Base-by-base conservation (phyloP, 1,140 invertebrate genomes). In the Papilio aristodemus region DNA sequence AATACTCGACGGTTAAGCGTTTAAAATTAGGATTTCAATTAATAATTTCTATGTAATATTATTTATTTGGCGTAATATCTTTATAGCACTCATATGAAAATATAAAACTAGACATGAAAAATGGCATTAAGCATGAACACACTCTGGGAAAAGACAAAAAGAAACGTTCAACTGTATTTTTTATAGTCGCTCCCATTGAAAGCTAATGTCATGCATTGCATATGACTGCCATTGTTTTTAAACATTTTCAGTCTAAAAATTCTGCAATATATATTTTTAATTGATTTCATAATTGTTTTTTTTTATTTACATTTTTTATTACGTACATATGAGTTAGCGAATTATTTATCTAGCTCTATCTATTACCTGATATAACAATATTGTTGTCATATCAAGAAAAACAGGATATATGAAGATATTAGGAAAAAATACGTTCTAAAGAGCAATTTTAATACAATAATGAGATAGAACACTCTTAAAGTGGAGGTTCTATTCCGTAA, bases 201-300 rank as follows among this genome's bases (percentile, higher is more conserved):
- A 32, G 38, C 9, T 62, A 60, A 60, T 60, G 58, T 60, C 32
- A 27, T 36, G 14, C 14, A n/a, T 36, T 60, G 58, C 58, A 60
- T 36, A 36, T 60, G 58, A 60, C 58, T 60, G 58, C 58, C 38
- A 60, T 60, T 60, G 58, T 60, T 60, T 60, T 39, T 38, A 36
- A 60, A 38, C 58, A 36, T 60, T 38, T 60, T 10, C 58, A 60
- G 58, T 60, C 36, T 60, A 38, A 19, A 50, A 60, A 60, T 60
- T 60, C 32, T 38, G 22, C 19, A 50, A 11, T 8, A 4, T 10
- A 9, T 14, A 14, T 41, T 19, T 46, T 46, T 19, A n/a, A n/a
- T n/a, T n/a, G n/a, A n/a, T n/a, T n/a, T n/a, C n/a, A 50, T 50
- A 22, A 25, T 50, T 50, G 46, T 22, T 50, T 13, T 10, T 11